These are phyloP conservation scores for Astyanax mexicanus DNA, from an alignment of 2,797 vertebrate genomes.

Conservation along the genomic window DNA sequence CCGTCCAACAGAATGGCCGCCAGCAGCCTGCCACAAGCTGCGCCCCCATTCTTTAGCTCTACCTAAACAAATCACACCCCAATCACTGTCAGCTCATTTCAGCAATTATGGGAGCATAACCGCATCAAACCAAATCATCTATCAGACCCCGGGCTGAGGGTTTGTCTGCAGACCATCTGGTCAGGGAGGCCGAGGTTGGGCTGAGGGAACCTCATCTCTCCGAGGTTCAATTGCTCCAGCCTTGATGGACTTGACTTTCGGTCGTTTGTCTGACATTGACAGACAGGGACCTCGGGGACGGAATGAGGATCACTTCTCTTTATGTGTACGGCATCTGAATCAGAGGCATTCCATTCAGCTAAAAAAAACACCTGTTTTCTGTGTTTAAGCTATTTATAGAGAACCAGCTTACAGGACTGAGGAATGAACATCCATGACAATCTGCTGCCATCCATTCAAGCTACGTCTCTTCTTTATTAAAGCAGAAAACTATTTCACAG, in stretches of 20 bases:
- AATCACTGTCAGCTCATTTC: constrained; percentile 74
- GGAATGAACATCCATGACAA: background rate
- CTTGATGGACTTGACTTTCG: constrained; percentile 49
- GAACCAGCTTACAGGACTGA: background rate
- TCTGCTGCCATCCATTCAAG: background rate
- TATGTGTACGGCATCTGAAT: background rate
- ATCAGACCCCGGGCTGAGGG: constrained; percentile 65
- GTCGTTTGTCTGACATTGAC: constrained; percentile 23
- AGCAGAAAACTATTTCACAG: background rate
- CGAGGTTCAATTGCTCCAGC: constrained; percentile 43
- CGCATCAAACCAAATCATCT: constrained; percentile 76
- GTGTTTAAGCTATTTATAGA: background rate
- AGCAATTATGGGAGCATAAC: constrained; percentile 72
- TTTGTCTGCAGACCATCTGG: constrained; percentile 75
- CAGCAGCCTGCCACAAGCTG: constrained; percentile 59
- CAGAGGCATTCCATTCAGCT: background rate
- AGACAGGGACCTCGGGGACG: constrained; percentile 14
- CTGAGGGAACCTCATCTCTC: constrained; percentile 33
- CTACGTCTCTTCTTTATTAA: background rate
- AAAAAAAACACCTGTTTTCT: background rate
- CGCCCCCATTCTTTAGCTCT: constrained; percentile 69
- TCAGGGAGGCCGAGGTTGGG: constrained; percentile 52
- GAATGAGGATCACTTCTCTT: background rate
- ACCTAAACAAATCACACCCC: constrained; percentile 72
- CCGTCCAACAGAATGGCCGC: constrained; percentile 26